Evolutionary conservation across 92 coral and sea anemone species (phyloP), one percentile per base, ranked within the genome.

Genomic region (Actinostola sp.): DNA sequence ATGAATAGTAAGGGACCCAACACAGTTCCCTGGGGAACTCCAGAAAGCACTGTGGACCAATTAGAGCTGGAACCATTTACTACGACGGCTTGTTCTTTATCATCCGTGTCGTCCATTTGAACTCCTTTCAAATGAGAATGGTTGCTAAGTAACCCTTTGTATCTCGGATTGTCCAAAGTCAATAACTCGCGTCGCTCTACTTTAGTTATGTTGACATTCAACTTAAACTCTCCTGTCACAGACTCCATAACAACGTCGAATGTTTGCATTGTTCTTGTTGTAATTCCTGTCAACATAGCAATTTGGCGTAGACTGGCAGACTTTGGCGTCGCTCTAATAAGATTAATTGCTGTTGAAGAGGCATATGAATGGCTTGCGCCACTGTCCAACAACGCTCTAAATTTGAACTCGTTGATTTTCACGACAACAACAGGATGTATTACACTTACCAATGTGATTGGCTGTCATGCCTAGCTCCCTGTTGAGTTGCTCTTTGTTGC

Each of bases 321-420:
- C 57, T 73, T 73, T 11, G 70, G 84, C 42, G 80, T 67, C 44
- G 89, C 89, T 58, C 86, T 78, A 4, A 66, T 76, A 39, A 86
- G 69, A 20, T 71, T 78, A 33, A 82, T 56, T 3, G 67, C 71
- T n/a, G 88, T 85, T 0, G 91, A 85, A 17, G 92, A 90, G 6
- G 79, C 88, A 28, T 81, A 84, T 13, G 80, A 83, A 86, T 70
- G 91, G 80, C 91, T 83, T 39, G 89, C 87, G 58, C 89, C 89
- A 67, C 63, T 81, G 82, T 85, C 95, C 62, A 81, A 66, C 17
- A 89, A 45, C 19, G 85, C 88, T 11, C 88, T 63, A 63, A 82
- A 90, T 67, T 81, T 89, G 74, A 29, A 43, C 26, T 86, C 89
- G 7, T 67, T 67, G 19, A 88, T 77, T 43, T 64, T 74, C 30